phyloP scores from a whole-genome alignment of 2,888 invertebrate genomes.

The Drosophila koepferae region DNA sequence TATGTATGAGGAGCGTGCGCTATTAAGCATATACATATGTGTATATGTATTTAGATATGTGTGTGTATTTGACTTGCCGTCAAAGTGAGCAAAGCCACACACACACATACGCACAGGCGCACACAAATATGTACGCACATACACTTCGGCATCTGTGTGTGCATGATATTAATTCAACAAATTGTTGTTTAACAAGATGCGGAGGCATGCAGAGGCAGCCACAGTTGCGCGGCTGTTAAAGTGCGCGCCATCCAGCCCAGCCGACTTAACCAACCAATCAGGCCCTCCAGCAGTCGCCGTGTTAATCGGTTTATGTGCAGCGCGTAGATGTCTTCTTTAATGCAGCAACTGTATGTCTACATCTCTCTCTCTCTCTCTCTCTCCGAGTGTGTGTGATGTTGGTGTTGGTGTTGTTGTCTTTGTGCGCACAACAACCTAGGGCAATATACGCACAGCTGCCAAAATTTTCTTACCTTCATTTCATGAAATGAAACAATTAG shows the following conservation, averaged over 20 bases:
- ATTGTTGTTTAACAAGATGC: conserved; percentile 79
- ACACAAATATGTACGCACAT: neutral
- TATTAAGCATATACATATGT: conserved; percentile 53
- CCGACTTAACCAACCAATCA: conserved; percentile 23
- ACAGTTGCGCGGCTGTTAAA: conserved; percentile 68
- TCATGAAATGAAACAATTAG: conserved; percentile 80
- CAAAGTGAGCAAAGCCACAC: conserved; percentile 73
- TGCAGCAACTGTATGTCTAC: conserved; percentile 52
- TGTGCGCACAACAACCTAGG: conserved; percentile 69
- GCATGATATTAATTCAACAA: conserved; percentile 78
- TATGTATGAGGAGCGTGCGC: conserved; percentile 35
- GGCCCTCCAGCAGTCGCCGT: conserved; percentile 53
- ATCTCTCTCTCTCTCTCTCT: conserved; percentile 9
- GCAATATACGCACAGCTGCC: conserved; percentile 81
- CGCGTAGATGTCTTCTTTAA: conserved; percentile 77
- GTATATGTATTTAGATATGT: conserved; percentile 11
- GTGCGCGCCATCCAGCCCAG: conserved; percentile 30
- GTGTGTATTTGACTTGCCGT: conserved; percentile 74
- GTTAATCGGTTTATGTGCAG: conserved; percentile 81
- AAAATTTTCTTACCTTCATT: conserved; percentile 81
- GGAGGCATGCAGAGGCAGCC: conserved; percentile 57
- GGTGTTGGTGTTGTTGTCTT: conserved; percentile 34
- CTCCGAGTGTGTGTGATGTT: conserved; percentile 3
- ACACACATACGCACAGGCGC: conserved; percentile 2
- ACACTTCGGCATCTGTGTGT: conserved; percentile 17